Conservation (phyloP, 2,797 vertebrate genomes). For the Enoplosus armatus region DNA sequence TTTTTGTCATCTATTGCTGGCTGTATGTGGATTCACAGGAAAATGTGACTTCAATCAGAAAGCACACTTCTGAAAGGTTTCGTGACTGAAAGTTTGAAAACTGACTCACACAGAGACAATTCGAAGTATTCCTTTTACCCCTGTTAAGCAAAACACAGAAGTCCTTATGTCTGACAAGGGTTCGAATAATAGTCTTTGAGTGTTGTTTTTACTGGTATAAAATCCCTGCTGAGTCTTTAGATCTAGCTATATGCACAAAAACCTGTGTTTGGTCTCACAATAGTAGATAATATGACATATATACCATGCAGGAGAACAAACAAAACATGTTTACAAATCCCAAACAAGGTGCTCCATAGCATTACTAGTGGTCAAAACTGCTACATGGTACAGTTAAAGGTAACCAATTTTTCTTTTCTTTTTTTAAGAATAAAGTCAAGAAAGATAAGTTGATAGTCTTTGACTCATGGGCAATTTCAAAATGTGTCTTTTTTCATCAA, state of each 20-base stretch:
- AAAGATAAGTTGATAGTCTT: neutral
- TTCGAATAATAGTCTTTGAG: neutral
- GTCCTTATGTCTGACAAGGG: neutral
- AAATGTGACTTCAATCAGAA: conserved; percentile 17
- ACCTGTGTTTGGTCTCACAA: neutral
- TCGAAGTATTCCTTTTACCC: conserved; percentile 6
- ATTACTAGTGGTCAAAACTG: neutral
- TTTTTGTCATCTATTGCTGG: neutral
- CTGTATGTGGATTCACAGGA: conserved; percentile 11
- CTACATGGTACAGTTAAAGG: neutral
- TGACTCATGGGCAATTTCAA: neutral
- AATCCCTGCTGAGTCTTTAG: neutral
- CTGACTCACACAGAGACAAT: neutral
- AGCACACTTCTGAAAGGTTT: neutral
- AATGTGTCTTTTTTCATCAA: too few relatives aligned
- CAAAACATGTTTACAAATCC: neutral
- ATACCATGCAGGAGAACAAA: neutral
- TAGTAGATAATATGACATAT: neutral
- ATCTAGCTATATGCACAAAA: neutral
- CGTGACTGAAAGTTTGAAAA: conserved; percentile 10
- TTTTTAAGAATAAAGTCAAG: neutral
- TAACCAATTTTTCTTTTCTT: neutral
- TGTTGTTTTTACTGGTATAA: neutral
- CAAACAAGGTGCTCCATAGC: neutral
- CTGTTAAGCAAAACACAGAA: conserved; percentile 1